phyloP scores from a whole-genome alignment of 2,797 vertebrate species.

The Momotus momota region DNA sequence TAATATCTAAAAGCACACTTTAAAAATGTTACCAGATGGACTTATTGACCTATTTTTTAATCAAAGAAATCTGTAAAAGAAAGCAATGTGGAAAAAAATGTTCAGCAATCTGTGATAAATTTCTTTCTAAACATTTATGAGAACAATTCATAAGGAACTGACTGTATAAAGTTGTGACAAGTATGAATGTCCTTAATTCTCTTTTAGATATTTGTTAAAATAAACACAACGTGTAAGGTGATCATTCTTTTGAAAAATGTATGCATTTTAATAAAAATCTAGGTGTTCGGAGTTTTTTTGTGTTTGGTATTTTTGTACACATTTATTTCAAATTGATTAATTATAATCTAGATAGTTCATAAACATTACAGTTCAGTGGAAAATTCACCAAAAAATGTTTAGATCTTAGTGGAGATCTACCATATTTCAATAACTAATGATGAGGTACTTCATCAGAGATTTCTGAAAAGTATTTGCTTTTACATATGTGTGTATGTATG shows the following conservation, averaged over 20 bases:
- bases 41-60: background rate
- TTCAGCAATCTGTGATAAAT: background rate
- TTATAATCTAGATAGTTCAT: background rate
- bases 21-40: background rate
- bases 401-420: background rate
- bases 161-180: background rate
- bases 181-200: background rate
- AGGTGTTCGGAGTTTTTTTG: fast-evolving
- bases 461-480: background rate
- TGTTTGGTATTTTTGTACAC: background rate
- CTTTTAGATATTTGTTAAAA: background rate
- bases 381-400: background rate
- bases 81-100: background rate
- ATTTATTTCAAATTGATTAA: background rate
- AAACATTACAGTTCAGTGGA: background rate
- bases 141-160: background rate
- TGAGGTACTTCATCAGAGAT: background rate
- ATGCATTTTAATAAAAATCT: background rate
- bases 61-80: background rate
- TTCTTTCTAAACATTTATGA: background rate
- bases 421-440: background rate
- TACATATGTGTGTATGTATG: background rate
- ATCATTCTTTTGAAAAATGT: background rate
- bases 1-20: background rate
- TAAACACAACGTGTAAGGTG: background rate